Base-by-base conservation (phyloP, 2,113 vertebrate species). In the Romanogobio albipinnatus region DNA sequence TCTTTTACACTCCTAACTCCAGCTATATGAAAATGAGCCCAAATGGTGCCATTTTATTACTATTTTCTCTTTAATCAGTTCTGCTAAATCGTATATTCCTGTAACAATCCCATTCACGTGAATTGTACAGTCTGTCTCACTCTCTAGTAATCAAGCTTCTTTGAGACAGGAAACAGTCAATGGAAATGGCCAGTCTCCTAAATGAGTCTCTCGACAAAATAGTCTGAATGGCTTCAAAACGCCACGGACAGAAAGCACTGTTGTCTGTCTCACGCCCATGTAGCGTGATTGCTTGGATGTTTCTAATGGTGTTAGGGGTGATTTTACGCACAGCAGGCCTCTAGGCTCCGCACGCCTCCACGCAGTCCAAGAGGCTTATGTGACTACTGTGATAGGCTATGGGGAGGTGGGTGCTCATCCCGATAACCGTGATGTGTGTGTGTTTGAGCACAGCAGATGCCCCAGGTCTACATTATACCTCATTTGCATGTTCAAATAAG, bases 401-500 rank as follows among this genome's bases (percentile, higher is more conserved):
- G 24, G 56, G 76, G 74, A 56, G 59, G 85, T 77, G 85, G 39
- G 74, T 81, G 64, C 24, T 76, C 58, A 47, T 74, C 83, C 79
- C 43, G 47, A 66, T 64, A 70, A 66, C 64, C 36, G 47, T 29
- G 76, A 74, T 78, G 85, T 85, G 81, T 85, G 81, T 88, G 85
- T 88, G 76, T 86, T 66, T 83, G 87, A 82, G 75, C 78, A 24
- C 84, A 62, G 81, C 73, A 82, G 81, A 87, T 84, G 56, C 84
- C 82, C 51, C 68, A 24, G 81, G 76, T 83, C 81, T 84, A 66
- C 68, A 66, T 78, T 75, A n/a, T 68, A 82, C 86, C 78, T 87
- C 71, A 90, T 90, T 90, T 88, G 84, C 89, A 90, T 90, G 89
- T 90, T 85, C 87, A 85, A 88, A 87, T 85, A 89, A 86, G 76